A percentile compares a stretch with the other conserved stretches of the same genome.
These are phyloP conservation scores for Xestia c-nigrum DNA, from an alignment of 2,888 invertebrate species.

Conservation along the genomic window DNA sequence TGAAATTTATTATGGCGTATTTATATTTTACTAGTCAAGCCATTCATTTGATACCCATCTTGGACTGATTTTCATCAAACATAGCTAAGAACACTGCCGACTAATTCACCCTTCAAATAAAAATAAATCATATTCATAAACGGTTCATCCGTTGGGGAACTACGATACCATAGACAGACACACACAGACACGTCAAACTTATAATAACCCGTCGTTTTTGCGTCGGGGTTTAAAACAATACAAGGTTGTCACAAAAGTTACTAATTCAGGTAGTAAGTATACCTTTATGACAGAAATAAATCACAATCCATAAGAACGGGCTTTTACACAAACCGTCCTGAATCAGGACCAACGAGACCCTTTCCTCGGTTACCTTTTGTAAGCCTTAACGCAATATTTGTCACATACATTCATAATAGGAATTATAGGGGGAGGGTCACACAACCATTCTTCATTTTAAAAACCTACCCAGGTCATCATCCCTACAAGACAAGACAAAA, in stretches of 20 bases:
- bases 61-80: too few species aligned
- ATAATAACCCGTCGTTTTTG: too few species aligned
- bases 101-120: too few species aligned
- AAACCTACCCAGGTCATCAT: conserved; percentile 25
- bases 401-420: conserved; percentile 2
- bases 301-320: conserved; percentile 6
- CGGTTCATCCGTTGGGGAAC: too few species aligned
- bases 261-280: background rate
- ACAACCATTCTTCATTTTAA: conserved; percentile 35
- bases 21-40: too few species aligned
- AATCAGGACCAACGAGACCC: conserved; percentile 13
- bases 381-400: conserved; percentile 14
- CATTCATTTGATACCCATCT: too few species aligned
- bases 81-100: too few species aligned
- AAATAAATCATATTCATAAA: too few species aligned
- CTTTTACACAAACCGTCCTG: conserved; percentile 18
- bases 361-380: conserved; percentile 28
- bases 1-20: too few species aligned
- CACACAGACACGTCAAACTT: too few species aligned
- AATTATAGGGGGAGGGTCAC: conserved; percentile 8
- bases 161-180: too few species aligned
- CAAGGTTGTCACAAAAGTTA: background rate
- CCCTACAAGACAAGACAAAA: conserved; percentile 61
- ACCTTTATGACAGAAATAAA: conserved; percentile 4
- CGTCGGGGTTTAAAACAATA: background rate